Evolutionary conservation across 2,113 vertebrate species (phyloP).

Genomic region (Sylvilagus bachmani): DNA sequence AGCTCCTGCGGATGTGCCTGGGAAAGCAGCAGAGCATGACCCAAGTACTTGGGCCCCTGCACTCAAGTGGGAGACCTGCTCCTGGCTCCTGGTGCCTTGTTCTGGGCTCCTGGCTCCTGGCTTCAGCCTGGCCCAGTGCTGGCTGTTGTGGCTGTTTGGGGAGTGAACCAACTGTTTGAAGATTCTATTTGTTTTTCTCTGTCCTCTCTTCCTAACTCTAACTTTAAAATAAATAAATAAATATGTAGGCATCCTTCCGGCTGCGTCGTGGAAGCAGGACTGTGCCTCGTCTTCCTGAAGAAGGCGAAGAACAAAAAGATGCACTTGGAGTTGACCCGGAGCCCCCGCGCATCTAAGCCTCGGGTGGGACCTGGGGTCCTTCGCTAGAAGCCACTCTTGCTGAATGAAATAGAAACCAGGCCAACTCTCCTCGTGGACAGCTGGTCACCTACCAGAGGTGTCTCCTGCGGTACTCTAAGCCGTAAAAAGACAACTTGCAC

Average conservation of each 20-base stretch:
- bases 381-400: neutral
- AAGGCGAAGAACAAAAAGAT: constrained; percentile 44
- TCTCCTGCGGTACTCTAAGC: neutral
- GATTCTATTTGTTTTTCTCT: no score
- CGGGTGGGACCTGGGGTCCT: neutral
- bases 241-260: constrained; percentile 64
- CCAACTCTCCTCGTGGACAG: neutral
- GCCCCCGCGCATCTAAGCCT: neutral
- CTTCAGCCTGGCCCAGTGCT: no score
- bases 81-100: no score
- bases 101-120: no score
- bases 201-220: no score
- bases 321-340: neutral
- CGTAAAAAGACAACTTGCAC: neutral
- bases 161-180: no score
- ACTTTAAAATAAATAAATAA: no score
- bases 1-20: no score
- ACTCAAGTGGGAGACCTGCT: no score
- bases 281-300: constrained; percentile 27
- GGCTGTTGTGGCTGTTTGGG: no score
- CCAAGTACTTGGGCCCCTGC: no score
- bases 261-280: constrained; percentile 47
- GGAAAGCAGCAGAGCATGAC: no score
- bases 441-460: neutral
- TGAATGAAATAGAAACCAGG: neutral